Conservation (phyloP, 2,113 vertebrate genomes). For the Myotis yumanensis region DNA sequence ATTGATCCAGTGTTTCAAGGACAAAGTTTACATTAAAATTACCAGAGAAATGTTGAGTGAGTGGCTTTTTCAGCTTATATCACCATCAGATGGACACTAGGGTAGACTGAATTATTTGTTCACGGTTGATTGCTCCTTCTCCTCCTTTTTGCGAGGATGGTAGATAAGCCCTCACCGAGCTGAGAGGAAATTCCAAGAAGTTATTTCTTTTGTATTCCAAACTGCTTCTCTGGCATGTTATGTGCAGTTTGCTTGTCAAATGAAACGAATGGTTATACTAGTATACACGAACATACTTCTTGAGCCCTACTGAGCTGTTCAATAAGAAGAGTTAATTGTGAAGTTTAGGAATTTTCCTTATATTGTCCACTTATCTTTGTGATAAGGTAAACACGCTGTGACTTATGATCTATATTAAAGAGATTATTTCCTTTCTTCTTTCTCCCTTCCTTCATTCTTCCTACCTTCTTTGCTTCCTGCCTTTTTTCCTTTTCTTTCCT, state of each 20-base stretch:
- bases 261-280: neutral
- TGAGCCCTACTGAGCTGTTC: neutral
- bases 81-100: neutral
- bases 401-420: neutral
- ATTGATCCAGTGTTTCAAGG: neutral
- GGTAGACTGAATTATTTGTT: neutral
- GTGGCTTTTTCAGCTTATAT: neutral
- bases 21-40: neutral
- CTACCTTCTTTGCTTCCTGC: neutral
- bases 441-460: neutral
- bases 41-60: neutral
- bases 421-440: neutral
- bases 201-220: neutral
- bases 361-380: neutral
- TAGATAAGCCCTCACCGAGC: accelerated
- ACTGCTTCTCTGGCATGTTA: neutral
- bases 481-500: neutral
- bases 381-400: neutral
- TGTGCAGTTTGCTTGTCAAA: neutral
- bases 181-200: neutral
- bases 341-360: neutral
- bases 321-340: neutral
- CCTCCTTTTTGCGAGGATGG: neutral
- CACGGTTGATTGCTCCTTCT: neutral
- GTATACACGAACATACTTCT: neutral